phyloP scores from a whole-genome alignment of 2,113 vertebrate species.

The Chaetura pelagica region DNA sequence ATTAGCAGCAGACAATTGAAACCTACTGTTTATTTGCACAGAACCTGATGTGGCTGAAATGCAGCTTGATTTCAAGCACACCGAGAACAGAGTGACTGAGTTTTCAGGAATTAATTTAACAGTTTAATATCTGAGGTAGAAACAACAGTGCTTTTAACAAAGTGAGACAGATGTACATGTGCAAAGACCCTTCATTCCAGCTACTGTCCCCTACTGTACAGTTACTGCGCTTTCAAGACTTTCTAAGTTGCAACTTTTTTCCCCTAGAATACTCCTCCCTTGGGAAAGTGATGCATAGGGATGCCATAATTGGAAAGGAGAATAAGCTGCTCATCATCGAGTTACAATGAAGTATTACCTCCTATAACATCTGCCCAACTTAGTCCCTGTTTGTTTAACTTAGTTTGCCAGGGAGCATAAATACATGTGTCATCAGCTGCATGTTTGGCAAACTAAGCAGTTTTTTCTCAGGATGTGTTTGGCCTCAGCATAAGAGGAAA shows the following conservation, averaged over 20 bases:
- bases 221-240: not conserved
- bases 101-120: slow-evolving; percentile 30
- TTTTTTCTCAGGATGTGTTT: not conserved
- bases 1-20: slow-evolving; percentile 66
- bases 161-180: not conserved
- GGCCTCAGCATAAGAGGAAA: slow-evolving; percentile 24
- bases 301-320: slow-evolving; percentile 52
- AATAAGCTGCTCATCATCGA: not conserved
- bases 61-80: not conserved
- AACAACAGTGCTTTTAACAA: slow-evolving; percentile 11
- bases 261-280: not conserved
- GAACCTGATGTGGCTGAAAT: not conserved
- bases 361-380: slow-evolving; percentile 16
- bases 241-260: not conserved
- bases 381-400: slow-evolving; percentile 49
- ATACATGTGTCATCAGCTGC: slow-evolving; percentile 49
- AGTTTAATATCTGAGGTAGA: slow-evolving; percentile 27
- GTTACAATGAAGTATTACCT: slow-evolving; percentile 31
- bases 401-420: slow-evolving; percentile 59
- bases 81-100: fast-evolving
- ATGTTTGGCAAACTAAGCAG: slow-evolving; percentile 29
- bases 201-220: not conserved
- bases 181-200: not conserved
- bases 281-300: not conserved
- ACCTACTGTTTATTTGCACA: not conserved